Evolutionary conservation across 2,113 vertebrate species (phyloP), one percentile per base, ranked within the genome.

Genomic region (Oceanodroma tethys): DNA sequence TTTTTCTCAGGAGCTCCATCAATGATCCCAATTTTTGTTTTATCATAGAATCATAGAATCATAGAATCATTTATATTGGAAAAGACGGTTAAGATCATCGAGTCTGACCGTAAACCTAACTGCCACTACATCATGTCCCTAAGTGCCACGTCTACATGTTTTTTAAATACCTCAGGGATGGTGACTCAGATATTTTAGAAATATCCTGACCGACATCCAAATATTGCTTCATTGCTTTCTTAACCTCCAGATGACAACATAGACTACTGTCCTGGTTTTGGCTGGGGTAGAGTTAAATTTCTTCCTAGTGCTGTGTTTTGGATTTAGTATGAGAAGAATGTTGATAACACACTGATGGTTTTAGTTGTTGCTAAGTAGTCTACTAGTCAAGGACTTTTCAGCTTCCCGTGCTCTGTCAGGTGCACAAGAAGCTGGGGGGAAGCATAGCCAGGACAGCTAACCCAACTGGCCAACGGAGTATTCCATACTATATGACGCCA

Each of bases 131-230:
- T 8, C 20, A 26, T 26, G 38, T 32, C 30, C 30, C 30, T 58
- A 27, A 79, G 32, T 7, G 6, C 8, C 15, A 38, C 0, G 1
- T 23, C 19, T 53, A 25, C 11, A 8, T 2, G 0, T 66, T 22
- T 71, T 82, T 67, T 34, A 43, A 87, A 63, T 58, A 62, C n/a
- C 32, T 75, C 22, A 30, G 21, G 14, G 5, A 34, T 30, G 11
- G 1, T 58, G 21, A 52, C 20, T 79, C 50, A 52, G 32, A 26
- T 50, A 32, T 30, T 78, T 83, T 30, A 68, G 34, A 93, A 87
- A 84, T 50, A 93, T 26, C 29, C 9, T 68, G n/a, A 71, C 18
- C 2, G 3, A 22, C 71, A 71, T 50, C 22, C 30, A 55, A 4
- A 65, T 10, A 7, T 50, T 73, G 3, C 45, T 65, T 85, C 17